Evolutionary conservation across 2,888 invertebrate genomes (phyloP), one percentile per base, ranked within the genome.

Genomic region (Biston betularia): DNA sequence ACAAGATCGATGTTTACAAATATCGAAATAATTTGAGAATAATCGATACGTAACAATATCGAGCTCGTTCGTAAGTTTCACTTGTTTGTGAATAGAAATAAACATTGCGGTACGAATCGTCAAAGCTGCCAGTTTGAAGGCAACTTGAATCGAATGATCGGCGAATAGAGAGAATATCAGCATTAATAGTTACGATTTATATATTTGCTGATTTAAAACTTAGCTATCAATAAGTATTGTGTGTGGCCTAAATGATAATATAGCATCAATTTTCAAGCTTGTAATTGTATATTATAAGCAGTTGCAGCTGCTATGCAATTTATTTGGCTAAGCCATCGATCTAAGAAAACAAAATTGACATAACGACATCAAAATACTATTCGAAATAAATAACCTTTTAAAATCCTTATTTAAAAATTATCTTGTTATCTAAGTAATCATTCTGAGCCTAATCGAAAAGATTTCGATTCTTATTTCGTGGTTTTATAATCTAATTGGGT

Each of bases 181-280:
- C 45, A 2, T n/a, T n/a, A 9, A 44, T 63, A 58, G 46, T 54
- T 48, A 54, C 52, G 53, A 53, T 45, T 49, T 35, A 15, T 42
- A 35, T 38, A 56, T 61, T 33, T 15, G 49, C 63, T 58, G 58
- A 63, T 58, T 45, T 60, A 15, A 57, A 57, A 57, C 49, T 49
- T 52, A 52, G 62, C 62, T 63, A 49, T 55, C 33, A 34, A 58
- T 62, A 49, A 65, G 55, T 60, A 50, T 55, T 55, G 63, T 55
- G 55, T 63, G 67, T 63, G 67, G 67, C 67, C 67, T 68, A 67
- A 67, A 34, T 49, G 33, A 24, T 62, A 45, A 50, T 8, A 46
- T 68, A 59, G 58, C 24, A 50, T 49, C 40, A 40, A 49, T 46
- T 33, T 63, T 55, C 40, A 55, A 63, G 67, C 63, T 68, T 55